These are phyloP conservation scores for Drosophila diplacantha DNA, from an alignment of 2,888 invertebrate genomes.

Conservation along the genomic window DNA sequence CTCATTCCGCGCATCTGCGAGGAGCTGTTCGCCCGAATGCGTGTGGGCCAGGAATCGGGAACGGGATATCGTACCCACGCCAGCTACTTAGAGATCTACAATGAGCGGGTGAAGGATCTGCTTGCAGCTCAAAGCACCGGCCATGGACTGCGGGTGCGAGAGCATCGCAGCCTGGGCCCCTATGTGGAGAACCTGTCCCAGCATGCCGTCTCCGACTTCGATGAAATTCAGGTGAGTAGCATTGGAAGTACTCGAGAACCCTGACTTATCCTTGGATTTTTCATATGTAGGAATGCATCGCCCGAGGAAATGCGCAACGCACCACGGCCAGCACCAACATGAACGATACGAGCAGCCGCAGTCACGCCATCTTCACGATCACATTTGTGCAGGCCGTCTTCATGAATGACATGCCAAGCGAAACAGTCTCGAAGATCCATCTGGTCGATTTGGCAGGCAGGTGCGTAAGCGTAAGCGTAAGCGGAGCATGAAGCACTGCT, in stretches of 20 bases:
- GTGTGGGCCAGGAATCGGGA: conserved; percentile 87
- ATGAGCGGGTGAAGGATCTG: conserved; percentile 88
- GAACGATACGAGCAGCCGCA: conserved; percentile 94
- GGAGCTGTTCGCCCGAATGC: conserved; percentile 88
- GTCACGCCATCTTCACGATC: conserved; percentile 94
- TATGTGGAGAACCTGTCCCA: conserved; percentile 92
- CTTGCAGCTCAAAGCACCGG: conserved; percentile 81
- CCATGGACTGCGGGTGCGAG: conserved; percentile 86
- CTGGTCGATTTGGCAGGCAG: conserved; percentile 93
- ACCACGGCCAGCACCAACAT: conserved; percentile 94
- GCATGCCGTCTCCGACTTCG: conserved; percentile 90
- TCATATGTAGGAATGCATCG: conserved; percentile 83
- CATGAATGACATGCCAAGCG: conserved; percentile 91
- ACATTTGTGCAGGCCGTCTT: conserved; percentile 93
- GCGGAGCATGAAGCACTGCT: conserved; percentile 45
- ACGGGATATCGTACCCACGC: conserved; percentile 92
- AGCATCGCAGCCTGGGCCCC: conserved; percentile 88
- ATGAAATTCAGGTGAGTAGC: conserved; percentile 86
- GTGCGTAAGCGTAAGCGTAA: conserved; percentile 77
- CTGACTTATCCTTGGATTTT: not conserved
- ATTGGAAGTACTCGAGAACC: not conserved
- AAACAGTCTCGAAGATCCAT: conserved; percentile 93
- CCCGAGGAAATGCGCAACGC: conserved; percentile 88
- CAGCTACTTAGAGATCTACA: conserved; percentile 91
- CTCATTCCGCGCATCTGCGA: conserved; percentile 92